Evolutionary conservation across 2,888 invertebrate species (phyloP), one percentile per base, ranked within the genome.

Genomic region (Mamestra brassicae): DNA sequence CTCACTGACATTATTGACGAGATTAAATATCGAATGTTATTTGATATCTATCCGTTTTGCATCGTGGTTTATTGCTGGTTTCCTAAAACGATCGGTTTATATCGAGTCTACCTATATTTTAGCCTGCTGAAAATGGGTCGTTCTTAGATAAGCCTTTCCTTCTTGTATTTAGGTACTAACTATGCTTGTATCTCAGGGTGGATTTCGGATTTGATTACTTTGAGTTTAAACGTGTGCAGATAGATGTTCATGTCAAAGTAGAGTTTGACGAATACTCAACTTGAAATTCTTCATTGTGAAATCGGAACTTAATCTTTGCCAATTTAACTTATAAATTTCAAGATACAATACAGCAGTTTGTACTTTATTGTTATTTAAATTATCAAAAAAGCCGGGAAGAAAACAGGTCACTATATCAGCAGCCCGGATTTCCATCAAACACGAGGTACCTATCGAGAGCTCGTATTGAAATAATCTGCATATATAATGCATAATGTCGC

Each of bases 391-490:
- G 7, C 13, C 3, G 8, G 2, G 17, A 11, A 26, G 13, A 57
- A 69, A 82, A 26, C 8, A 47, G 26, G 68, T 81, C 38, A 68
- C 42, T 52, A 10, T 74, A 58, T 58, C 60, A 57, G 68, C 42
- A 54, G 26, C 60, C 55, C 64, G 17, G 70, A 79, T 80, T 71
- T 74, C 74, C 74, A 79, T 78, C 71, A 84, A 76, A 80, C 72
- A 57, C 8, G 64, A 63, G 73, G 62, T 76, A 77, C 78, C 71
- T 74, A 26, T 26, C 26, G 26, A 80, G 81, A 78, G 78, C 86
- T 85, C 80, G 86, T 85, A 89, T 86, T 81, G 64, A 86, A 83
- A 88, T 90, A 86, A 87, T 89, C 86, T 87, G 88, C 88, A 85
- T 89, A 86, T 79, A 90, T 89, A 90, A 90, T 89, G 78, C 74